A percentile compares a stretch with the other conserved stretches of the same genome.
phyloP scores from a whole-genome alignment of 1,140 invertebrate genomes.

The Doryteuthis pealeii region DNA sequence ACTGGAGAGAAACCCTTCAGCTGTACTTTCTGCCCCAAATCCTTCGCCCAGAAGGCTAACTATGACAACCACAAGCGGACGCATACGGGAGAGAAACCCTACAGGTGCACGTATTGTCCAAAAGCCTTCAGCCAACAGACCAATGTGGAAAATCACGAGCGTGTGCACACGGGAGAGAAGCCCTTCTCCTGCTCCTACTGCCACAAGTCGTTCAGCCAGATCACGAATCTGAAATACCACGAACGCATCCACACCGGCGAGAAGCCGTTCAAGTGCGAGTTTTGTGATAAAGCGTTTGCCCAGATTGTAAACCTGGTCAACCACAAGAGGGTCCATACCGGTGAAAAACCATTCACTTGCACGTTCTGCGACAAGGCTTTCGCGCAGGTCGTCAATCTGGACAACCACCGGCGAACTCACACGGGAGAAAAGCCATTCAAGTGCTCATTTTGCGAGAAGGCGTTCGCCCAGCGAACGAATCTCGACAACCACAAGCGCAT shows the following conservation, averaged over 20 bases:
- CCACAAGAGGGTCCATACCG: conserved; percentile 25
- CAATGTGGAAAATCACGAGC: conserved; percentile 17
- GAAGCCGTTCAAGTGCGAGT: conserved; percentile 36
- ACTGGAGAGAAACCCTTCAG: conserved; percentile 81
- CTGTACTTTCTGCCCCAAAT: conserved; percentile 83
- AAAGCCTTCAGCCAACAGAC: conserved; percentile 16
- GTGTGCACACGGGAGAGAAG: conserved; percentile 17
- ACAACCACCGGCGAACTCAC: conserved; percentile 55
- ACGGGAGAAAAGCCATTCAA: conserved; percentile 92
- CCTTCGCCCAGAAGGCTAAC: conserved; percentile 80
- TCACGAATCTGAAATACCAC: conserved; percentile 23
- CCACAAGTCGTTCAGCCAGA: conserved; percentile 20
- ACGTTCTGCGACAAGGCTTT: conserved; percentile 37
- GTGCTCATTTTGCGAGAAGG: conserved; percentile 90
- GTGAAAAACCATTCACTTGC: conserved; percentile 36
- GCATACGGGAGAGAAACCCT: conserved; percentile 16
- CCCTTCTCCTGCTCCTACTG: conserved; percentile 19
- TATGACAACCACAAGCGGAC: conserved; percentile 19
- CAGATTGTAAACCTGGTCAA: conserved; percentile 25
- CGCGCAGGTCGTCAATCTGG: conserved; percentile 31
- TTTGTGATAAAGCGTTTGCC: conserved; percentile 30
- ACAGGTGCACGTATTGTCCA: conserved; percentile 17
- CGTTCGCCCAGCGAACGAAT: conserved; percentile 95
- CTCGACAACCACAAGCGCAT: conserved; percentile 96
- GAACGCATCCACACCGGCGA: conserved; percentile 22